Evolutionary conservation across 2,113 vertebrate species (phyloP), one percentile per base, ranked within the genome.

Genomic region (Xenopus borealis): DNA sequence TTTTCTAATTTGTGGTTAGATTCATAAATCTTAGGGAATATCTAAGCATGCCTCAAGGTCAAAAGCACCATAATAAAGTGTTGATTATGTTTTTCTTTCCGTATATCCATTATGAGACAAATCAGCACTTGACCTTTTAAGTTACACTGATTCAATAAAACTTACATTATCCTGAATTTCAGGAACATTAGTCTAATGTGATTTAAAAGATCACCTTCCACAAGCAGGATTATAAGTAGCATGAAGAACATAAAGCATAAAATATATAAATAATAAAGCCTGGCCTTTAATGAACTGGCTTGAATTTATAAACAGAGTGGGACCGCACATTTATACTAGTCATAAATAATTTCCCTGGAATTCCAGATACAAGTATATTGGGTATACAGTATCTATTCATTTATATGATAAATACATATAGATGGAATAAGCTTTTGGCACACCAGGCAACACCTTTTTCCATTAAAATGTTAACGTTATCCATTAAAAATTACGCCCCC

Each of bases 171-270:
- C 88, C 82, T 88, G 86, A 87, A 86, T 94, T 95, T 95, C 92
- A 92, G 91, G 91, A 93, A 93, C 86, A 91, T 91, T 90, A 89
- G 88, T 94, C 92, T 95, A 91, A 96, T 93, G 90, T 89, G 84
- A 90, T 95, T 94, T 91, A 83, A 89, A 93, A 94, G 93, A 93
- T 94, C 89, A 95, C 91, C 88, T 93, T 93, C 90, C 92, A 89
- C 83, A 86, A 88, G 88, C 86, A 89, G 86, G 91, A 85, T 92
- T 93, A 94, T 93, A 92, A 93, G 92, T 95, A 94, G 89, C 93
- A 91, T 93, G 92, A 92, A 91, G 92, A 91, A 6, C 89, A 92
- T 92, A 92, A 95, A 95, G 92, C 93, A 92, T 93, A 88, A 93
- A 94, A 95, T 94, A 92, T 82, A 86, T 91, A 27, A 27, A 27